These are phyloP conservation scores for Megaceryle torquata DNA, from an alignment of 2,113 vertebrate species.

Conservation along the genomic window DNA sequence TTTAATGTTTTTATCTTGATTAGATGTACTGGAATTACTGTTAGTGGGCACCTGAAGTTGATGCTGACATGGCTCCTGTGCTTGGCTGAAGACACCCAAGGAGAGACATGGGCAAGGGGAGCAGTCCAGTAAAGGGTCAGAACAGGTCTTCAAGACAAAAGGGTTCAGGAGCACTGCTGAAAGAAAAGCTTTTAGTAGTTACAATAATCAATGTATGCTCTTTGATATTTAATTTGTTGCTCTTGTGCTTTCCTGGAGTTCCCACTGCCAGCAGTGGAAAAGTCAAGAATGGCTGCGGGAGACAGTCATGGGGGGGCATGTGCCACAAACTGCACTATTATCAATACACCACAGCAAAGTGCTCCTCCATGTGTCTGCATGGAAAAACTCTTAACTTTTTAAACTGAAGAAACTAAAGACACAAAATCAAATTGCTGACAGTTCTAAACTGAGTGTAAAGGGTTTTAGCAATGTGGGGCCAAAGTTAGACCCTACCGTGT, in stretches of 20 bases:
- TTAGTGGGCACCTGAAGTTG: neutral
- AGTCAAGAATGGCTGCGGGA: neutral
- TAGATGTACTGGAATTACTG: neutral
- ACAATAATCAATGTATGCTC: neutral
- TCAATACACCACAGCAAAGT: neutral
- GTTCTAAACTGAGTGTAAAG: neutral
- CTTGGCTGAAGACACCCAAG: neutral
- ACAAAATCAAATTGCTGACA: neutral
- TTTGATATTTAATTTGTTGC: neutral
- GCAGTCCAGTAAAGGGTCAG: neutral
- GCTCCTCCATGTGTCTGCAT: neutral
- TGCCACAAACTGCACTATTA: neutral
- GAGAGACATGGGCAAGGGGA: neutral
- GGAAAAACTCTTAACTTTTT: neutral
- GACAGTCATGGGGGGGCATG: fast-evolving
- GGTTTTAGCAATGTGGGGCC: fast-evolving
- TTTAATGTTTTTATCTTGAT: neutral
- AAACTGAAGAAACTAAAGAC: neutral
- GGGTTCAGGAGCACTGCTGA: neutral
- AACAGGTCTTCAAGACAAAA: neutral
- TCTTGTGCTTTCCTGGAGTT: neutral
- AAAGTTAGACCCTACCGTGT: neutral
- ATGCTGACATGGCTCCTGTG: neutral
- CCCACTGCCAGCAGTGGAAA: neutral
- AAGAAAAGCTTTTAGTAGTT: neutral